A percentile compares a stretch with the other conserved stretches of the same genome.
phyloP scores from a whole-genome alignment of 2,888 invertebrate species.

The Oxystoma pomonae region DNA sequence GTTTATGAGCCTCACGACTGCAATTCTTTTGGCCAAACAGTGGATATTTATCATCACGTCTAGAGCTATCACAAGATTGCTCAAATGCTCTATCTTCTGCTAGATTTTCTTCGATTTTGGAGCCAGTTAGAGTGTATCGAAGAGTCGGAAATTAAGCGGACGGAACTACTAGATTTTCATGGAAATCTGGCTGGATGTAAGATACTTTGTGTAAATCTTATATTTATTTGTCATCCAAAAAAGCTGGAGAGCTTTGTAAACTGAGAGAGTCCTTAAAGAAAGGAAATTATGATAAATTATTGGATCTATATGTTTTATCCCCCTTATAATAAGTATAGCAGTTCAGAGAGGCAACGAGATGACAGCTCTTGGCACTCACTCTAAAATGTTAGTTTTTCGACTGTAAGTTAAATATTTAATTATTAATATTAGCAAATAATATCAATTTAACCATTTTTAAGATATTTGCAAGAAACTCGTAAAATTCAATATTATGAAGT shows the following conservation, averaged over 20 bases:
- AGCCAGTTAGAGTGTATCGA: neutral
- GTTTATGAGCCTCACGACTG: neutral
- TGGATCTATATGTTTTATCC: too few relatives aligned
- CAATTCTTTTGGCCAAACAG: neutral
- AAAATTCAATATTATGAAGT: too few relatives aligned
- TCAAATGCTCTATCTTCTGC: neutral
- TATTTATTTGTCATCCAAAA: neutral
- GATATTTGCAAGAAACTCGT: too few relatives aligned
- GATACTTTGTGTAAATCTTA: neutral
- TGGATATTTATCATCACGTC: neutral
- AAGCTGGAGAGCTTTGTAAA: neutral
- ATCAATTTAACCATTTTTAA: too few relatives aligned
- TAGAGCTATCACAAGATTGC: neutral
- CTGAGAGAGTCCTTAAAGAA: neutral
- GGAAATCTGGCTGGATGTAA: neutral
- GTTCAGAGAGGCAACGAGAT: too few relatives aligned
- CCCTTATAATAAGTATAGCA: too few relatives aligned
- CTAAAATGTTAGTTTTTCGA: too few relatives aligned
- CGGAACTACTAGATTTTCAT: neutral
- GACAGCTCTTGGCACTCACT: too few relatives aligned
- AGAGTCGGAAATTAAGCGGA: neutral
- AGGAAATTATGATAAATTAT: too few relatives aligned
- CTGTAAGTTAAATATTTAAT: too few relatives aligned
- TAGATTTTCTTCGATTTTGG: neutral
- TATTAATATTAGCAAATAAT: too few relatives aligned